phyloP scores from a whole-genome alignment of 1,140 invertebrate species.

The Notospermus geniculatus region DNA sequence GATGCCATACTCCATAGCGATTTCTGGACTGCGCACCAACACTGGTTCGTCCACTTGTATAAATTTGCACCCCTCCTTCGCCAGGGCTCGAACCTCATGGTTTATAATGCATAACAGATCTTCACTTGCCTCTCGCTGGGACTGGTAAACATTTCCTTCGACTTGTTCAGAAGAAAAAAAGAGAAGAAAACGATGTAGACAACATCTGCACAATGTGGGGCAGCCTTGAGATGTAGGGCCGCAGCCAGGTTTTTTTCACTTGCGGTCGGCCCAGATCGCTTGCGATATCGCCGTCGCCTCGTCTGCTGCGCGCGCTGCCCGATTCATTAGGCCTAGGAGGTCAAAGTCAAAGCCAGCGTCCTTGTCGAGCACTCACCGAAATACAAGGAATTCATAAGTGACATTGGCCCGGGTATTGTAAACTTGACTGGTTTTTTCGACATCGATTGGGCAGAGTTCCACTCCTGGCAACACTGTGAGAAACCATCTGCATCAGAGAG shows the following conservation, averaged over 20 bases:
- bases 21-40: slow-evolving; percentile 8
- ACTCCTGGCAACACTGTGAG: slow-evolving; percentile 3
- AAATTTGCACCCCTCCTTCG: slow-evolving; percentile 7
- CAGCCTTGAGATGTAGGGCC: no score
- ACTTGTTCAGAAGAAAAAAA: no score
- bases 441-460: slow-evolving; percentile 1
- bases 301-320: no score
- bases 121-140: neutral
- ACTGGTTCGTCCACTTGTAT: slow-evolving; percentile 17
- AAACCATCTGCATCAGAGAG: neutral
- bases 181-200: no score
- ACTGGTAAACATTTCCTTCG: slow-evolving; percentile 1
- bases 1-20: slow-evolving; percentile 13
- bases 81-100: slow-evolving; percentile 1
- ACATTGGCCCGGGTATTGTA: slow-evolving; percentile 10
- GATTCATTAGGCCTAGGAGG: no score
- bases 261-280: no score
- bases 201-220: no score
- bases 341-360: no score
- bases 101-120: slow-evolving; percentile 1
- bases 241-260: no score
- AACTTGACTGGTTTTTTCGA: slow-evolving; percentile 5
- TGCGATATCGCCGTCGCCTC: no score
- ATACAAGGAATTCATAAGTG: neutral
- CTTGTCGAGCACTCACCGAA: no score